A percentile compares a stretch with the other conserved stretches of the same genome.
Conservation (phyloP, 2,113 vertebrate genomes). For the Brachyistius frenatus region DNA sequence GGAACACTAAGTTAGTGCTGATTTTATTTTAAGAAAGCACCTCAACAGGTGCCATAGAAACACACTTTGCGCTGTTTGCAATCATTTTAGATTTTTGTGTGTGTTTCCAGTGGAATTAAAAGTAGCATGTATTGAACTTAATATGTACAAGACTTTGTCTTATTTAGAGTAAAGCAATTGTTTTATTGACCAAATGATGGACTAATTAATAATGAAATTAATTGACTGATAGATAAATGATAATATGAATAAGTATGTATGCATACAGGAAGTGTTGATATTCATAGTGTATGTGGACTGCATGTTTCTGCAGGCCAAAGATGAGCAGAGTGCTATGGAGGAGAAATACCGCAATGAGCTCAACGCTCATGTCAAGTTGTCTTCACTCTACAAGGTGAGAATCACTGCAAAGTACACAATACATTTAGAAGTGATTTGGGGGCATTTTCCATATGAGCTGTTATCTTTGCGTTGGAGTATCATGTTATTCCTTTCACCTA, state of each 20-base stretch:
- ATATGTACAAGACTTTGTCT: too few relatives aligned
- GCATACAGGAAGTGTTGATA: not conserved
- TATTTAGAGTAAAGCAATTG: too few relatives aligned
- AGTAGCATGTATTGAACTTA: too few relatives aligned
- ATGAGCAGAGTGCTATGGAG: constrained; percentile 92
- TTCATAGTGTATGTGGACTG: not conserved
- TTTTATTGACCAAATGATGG: too few relatives aligned
- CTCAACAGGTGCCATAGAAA: too few relatives aligned
- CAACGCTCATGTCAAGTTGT: constrained; percentile 93
- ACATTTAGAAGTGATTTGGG: not conserved
- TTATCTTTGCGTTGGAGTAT: not conserved
- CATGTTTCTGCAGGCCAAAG: constrained; percentile 87
- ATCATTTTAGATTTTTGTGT: too few relatives aligned
- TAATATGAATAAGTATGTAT: not conserved
- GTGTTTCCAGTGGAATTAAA: too few relatives aligned
- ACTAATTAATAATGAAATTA: too few relatives aligned
- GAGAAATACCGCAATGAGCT: constrained; percentile 96
- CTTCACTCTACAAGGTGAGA: constrained; percentile 94
- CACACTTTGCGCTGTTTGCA: too few relatives aligned
- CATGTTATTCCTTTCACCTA: not conserved
- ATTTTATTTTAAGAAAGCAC: too few relatives aligned
- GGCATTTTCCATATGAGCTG: not conserved
- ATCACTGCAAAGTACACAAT: not conserved
- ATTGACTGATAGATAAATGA: too few relatives aligned
- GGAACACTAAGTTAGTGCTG: too few relatives aligned